Evolutionary conservation across 2,113 vertebrate genomes (phyloP).

Genomic region (Tapirus terrestris): DNA sequence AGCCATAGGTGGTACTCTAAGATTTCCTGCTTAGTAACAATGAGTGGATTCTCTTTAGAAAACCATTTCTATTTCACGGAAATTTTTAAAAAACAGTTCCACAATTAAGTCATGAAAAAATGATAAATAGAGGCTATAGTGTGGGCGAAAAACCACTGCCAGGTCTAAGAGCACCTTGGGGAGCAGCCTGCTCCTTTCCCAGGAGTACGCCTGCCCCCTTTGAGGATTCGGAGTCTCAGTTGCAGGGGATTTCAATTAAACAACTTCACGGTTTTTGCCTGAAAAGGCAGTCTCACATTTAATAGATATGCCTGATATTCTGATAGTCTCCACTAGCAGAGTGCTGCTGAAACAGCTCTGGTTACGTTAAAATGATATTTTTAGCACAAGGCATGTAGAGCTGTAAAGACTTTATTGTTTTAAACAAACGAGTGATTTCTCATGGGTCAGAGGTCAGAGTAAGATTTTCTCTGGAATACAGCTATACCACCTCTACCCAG

Average conservation of each 20-base stretch:
- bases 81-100: background rate
- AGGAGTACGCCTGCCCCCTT: background rate
- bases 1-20: background rate
- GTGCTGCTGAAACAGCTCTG: background rate
- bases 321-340: background rate
- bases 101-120: background rate
- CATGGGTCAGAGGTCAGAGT: background rate
- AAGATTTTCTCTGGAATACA: background rate
- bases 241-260: constrained; percentile 26
- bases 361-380: constrained; percentile 26
- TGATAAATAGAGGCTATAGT: background rate
- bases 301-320: background rate
- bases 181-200: background rate
- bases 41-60: background rate
- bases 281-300: constrained; percentile 46
- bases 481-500: background rate
- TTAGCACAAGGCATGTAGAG: constrained; percentile 4
- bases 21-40: background rate
- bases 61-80: background rate
- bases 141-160: background rate
- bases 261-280: background rate
- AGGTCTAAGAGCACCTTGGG: background rate
- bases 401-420: background rate
- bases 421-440: background rate
- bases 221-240: background rate